Evolutionary conservation across 2,888 invertebrate species (phyloP).

Genomic region (Apotomis capreana): DNA sequence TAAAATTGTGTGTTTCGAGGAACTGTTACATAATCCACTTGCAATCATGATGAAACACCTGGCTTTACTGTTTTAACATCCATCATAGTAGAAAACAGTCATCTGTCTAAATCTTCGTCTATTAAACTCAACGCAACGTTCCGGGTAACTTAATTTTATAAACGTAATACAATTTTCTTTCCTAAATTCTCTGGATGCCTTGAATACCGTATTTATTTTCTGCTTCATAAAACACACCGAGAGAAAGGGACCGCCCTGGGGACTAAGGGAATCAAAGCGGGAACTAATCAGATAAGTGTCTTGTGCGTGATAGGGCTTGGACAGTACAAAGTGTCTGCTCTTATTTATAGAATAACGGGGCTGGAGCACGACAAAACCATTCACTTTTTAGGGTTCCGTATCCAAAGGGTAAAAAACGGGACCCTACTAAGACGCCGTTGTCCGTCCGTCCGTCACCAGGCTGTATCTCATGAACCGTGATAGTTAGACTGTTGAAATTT

Average conservation of each 20-base stretch:
- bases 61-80: too few relatives aligned
- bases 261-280: constrained; percentile 9
- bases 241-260: neutral
- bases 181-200: neutral
- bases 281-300: constrained; percentile 22
- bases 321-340: neutral
- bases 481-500: too few relatives aligned
- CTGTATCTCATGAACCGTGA: too few relatives aligned
- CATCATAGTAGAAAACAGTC: too few relatives aligned
- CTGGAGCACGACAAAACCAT: neutral
- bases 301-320: constrained; percentile 10
- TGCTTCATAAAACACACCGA: constrained; percentile 6
- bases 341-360: constrained; percentile 10
- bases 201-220: constrained; percentile 11
- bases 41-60: too few relatives aligned
- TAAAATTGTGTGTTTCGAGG: too few relatives aligned
- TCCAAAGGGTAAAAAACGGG: too few relatives aligned
- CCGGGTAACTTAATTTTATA: neutral
- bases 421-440: too few relatives aligned
- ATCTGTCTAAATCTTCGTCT: neutral
- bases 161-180: neutral
- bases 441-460: too few relatives aligned
- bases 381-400: neutral
- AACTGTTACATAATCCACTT: too few relatives aligned
- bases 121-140: neutral